phyloP scores from a whole-genome alignment of 2,113 vertebrate species.

The Macrotis lagotis region DNA sequence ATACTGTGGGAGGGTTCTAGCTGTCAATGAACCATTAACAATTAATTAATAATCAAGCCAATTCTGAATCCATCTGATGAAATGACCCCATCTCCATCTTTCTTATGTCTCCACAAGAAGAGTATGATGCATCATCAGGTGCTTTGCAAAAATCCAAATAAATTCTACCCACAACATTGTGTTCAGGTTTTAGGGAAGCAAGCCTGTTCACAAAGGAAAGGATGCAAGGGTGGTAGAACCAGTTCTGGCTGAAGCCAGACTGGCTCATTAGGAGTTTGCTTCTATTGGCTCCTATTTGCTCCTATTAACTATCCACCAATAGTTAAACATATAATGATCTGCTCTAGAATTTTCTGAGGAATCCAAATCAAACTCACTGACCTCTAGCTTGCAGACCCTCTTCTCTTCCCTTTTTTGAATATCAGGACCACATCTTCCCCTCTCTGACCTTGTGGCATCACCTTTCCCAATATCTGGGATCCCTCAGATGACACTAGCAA shows the following conservation, averaged over 20 bases:
- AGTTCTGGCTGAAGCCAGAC: not conserved
- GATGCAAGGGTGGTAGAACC: not conserved
- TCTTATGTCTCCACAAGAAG: not conserved
- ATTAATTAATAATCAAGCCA: not conserved
- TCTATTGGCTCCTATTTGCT: too few relatives aligned
- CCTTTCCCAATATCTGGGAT: not conserved
- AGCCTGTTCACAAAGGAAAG: not conserved
- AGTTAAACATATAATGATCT: not conserved
- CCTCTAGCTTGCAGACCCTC: not conserved
- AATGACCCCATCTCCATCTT: too few relatives aligned
- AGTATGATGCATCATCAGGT: not conserved
- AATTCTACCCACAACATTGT: not conserved
- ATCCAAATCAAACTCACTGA: not conserved
- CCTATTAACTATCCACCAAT: too few relatives aligned
- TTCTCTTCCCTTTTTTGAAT: not conserved
- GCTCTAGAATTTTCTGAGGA: not conserved
- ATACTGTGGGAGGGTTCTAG: not conserved
- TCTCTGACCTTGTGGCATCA: not conserved
- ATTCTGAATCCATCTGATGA: not conserved
- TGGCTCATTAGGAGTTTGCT: not conserved
- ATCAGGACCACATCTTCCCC: not conserved
- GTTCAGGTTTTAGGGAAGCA: not conserved
- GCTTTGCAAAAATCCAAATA: not conserved
- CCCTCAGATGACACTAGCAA: not conserved
- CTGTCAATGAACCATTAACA: not conserved